Conservation (phyloP, 2,888 invertebrate genomes). For the Cyaniris semiargus region DNA sequence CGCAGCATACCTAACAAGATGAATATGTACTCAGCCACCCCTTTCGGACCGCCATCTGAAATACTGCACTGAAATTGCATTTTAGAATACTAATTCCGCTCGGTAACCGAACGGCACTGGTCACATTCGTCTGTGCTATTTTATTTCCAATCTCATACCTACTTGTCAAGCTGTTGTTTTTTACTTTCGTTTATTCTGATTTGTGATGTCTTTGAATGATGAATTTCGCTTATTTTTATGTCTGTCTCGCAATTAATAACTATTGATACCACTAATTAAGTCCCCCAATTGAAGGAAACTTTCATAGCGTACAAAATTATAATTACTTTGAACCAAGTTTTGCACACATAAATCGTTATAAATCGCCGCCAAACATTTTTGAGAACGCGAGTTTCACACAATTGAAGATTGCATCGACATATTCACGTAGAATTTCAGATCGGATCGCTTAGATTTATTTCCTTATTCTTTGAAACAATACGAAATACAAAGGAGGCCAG, state of each 20-base stretch:
- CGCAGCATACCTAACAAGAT: conserved; percentile 81
- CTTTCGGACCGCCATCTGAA: conserved; percentile 60
- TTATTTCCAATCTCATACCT: conserved; percentile 34
- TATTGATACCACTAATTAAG: too few species aligned
- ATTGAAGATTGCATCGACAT: conserved; percentile 28
- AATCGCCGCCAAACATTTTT: not conserved
- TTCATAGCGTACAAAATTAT: not conserved
- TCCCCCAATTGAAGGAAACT: not conserved
- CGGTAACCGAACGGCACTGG: conserved; percentile 47
- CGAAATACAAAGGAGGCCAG: conserved; percentile 38
- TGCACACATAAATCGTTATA: not conserved
- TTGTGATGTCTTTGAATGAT: not conserved
- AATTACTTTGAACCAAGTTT: not conserved
- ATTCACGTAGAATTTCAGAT: conserved; percentile 31
- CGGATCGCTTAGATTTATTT: conserved; percentile 40
- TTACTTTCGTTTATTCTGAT: not conserved
- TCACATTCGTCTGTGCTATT: conserved; percentile 41
- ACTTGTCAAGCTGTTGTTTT: not conserved
- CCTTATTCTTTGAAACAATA: conserved; percentile 40
- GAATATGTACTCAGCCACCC: conserved; percentile 75
- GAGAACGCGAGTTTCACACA: conserved; percentile 24
- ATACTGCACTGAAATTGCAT: conserved; percentile 78
- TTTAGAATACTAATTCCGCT: conserved; percentile 75
- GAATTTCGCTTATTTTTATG: too few species aligned
- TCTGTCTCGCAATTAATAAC: too few species aligned